These are phyloP conservation scores for Folsomia candida DNA, from an alignment of 2,888 invertebrate species.

Conservation along the genomic window DNA sequence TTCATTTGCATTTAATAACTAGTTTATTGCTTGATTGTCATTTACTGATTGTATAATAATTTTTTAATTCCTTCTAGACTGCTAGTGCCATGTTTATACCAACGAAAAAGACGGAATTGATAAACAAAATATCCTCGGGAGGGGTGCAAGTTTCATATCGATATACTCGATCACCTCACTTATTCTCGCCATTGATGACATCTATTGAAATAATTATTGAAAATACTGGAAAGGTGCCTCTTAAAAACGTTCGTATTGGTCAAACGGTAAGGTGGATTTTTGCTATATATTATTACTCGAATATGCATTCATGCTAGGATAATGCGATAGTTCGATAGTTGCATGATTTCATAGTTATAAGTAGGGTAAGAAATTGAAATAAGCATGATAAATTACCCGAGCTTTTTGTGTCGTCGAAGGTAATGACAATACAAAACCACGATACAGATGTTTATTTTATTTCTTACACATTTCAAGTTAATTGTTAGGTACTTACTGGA, in stretches of 20 bases:
- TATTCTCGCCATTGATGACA: constrained; percentile 77
- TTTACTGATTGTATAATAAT: background rate
- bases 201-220: constrained; percentile 75
- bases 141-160: constrained; percentile 59
- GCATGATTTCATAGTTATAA: too few species aligned
- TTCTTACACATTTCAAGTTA: too few species aligned
- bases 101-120: constrained; percentile 62
- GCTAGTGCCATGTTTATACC: constrained; percentile 64
- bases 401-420: too few species aligned
- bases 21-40: background rate
- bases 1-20: background rate
- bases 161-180: constrained; percentile 75
- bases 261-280: constrained; percentile 68
- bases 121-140: constrained; percentile 68
- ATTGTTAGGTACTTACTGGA: too few species aligned
- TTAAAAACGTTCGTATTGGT: constrained; percentile 68
- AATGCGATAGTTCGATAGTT: too few species aligned
- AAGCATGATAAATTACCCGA: too few species aligned
- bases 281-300: too few species aligned
- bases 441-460: too few species aligned
- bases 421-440: too few species aligned
- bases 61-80: constrained; percentile 54
- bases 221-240: constrained; percentile 66
- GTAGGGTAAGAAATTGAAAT: too few species aligned
- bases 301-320: background rate